Conservation (phyloP, 2,797 vertebrate genomes). For the Numenius phaeopus region DNA sequence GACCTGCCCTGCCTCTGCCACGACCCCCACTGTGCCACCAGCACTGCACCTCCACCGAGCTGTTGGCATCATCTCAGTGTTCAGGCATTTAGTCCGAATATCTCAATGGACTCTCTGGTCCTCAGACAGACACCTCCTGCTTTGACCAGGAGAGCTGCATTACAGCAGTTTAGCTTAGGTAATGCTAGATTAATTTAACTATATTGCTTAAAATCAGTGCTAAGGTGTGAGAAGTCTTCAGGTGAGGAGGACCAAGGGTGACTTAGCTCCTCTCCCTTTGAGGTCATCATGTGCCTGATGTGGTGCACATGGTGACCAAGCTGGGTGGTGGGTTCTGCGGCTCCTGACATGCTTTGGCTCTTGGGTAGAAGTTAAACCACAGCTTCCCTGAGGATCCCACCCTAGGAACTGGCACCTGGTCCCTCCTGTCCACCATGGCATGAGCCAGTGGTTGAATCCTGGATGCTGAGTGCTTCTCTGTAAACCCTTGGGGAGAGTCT, state of each 20-base stretch:
- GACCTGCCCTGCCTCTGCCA: not conserved
- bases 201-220: not conserved
- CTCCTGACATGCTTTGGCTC: not conserved
- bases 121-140: not conserved
- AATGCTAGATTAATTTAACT: not conserved
- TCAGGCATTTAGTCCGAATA: not conserved
- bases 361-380: not conserved
- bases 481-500: not conserved
- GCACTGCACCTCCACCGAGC: not conserved
- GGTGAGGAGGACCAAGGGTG: not conserved
- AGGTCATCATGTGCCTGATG: not conserved
- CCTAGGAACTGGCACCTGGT: not conserved
- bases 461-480: not conserved
- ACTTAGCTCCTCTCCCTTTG: not conserved
- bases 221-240: not conserved
- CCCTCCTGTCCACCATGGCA: not conserved
- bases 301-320: not conserved
- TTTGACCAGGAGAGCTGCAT: not conserved
- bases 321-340: not conserved
- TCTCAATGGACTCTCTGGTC: not conserved
- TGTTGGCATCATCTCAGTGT: fast-evolving
- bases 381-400: not conserved
- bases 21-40: fast-evolving
- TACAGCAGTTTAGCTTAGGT: not conserved
- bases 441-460: not conserved